phyloP scores from a whole-genome alignment of 2,113 vertebrate species.

The Crotalus tigris region DNA sequence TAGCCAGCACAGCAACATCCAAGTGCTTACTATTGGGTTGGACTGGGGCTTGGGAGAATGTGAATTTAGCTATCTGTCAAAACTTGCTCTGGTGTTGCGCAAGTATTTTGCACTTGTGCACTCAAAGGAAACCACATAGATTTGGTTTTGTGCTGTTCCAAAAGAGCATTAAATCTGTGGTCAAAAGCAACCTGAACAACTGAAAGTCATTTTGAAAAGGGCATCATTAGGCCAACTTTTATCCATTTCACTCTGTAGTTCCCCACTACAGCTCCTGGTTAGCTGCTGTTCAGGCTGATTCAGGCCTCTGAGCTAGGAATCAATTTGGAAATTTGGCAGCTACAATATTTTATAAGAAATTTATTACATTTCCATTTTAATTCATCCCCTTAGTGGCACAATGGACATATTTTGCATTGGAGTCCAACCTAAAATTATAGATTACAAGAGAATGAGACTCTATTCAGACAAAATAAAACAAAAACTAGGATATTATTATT shows the following conservation, averaged over 20 bases:
- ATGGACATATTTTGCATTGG: conserved; percentile 4
- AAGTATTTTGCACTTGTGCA: neutral
- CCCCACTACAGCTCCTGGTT: neutral
- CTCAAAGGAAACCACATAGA: neutral
- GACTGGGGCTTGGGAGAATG: neutral
- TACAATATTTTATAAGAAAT: neutral
- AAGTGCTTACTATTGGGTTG: neutral
- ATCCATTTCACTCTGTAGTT: neutral
- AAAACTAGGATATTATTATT: conserved; percentile 9
- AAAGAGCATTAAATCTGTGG: neutral
- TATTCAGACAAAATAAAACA: neutral
- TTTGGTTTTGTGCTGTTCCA: neutral
- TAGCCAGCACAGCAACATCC: neutral
- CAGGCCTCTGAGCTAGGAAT: neutral
- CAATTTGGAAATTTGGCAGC: neutral
- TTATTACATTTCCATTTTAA: neutral
- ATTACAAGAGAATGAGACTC: neutral
- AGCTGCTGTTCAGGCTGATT: neutral
- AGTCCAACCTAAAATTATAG: neutral
- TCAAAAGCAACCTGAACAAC: neutral
- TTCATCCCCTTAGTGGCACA: neutral
- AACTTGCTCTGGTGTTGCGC: neutral
- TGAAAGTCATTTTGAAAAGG: neutral
- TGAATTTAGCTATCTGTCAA: neutral
- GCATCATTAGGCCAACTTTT: neutral